A percentile compares a stretch with the other conserved stretches of the same genome.
Conservation (phyloP, 64 coral and sea anemone genomes). For the Anthopleura sola region DNA sequence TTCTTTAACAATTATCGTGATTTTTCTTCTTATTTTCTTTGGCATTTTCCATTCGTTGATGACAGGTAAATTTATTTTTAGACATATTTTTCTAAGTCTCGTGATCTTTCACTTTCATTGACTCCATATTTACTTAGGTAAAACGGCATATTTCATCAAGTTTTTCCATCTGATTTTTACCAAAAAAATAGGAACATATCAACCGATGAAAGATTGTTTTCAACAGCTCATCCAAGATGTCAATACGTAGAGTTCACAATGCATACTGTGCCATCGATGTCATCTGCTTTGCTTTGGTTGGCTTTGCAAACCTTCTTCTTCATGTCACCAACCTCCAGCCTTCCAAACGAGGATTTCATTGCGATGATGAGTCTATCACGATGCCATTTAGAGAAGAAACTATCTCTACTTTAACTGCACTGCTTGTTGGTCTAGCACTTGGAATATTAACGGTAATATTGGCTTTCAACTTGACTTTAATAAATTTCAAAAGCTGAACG, state of each 20-base stretch:
- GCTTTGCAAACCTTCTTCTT: slow-evolving; percentile 46
- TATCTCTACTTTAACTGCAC: slow-evolving; percentile 26
- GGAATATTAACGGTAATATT: slow-evolving; percentile 21
- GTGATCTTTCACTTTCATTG: slow-evolving; percentile 2
- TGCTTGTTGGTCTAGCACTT: slow-evolving; percentile 27
- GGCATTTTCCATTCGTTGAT: not conserved
- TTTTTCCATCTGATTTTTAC: no score
- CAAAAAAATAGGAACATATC: not conserved
- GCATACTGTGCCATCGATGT: slow-evolving; percentile 32
- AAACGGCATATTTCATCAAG: no score
- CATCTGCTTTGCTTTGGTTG: slow-evolving; percentile 42
- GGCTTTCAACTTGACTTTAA: not conserved
- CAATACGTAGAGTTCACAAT: not conserved
- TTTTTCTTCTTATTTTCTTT: not conserved
- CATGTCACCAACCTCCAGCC: slow-evolving; percentile 37
- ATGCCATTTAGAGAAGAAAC: slow-evolving; percentile 41
- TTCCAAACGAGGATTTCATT: slow-evolving; percentile 43
- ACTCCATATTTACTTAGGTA: no score
- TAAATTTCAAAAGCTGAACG: not conserved
- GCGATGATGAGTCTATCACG: slow-evolving; percentile 35
- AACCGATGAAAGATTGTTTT: not conserved
- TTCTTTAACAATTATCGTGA: not conserved
- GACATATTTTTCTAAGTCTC: not conserved
- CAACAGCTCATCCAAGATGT: not conserved
- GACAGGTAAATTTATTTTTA: not conserved